These are phyloP conservation scores for Xiphorhynchus elegans DNA, from an alignment of 2,113 vertebrate species.

Conservation along the genomic window DNA sequence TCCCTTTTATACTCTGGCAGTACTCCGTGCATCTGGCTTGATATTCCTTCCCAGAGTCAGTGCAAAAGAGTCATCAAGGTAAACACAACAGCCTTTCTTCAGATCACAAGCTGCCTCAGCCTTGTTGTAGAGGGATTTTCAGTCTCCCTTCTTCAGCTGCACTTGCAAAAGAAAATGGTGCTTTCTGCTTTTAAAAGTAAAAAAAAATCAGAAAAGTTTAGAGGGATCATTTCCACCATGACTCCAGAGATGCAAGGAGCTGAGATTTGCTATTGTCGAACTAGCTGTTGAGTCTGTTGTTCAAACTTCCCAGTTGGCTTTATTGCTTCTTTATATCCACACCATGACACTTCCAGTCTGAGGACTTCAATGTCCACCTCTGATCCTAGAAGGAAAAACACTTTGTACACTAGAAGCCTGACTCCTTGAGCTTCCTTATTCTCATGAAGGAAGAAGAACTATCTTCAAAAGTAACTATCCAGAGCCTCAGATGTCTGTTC, in stretches of 20 bases:
- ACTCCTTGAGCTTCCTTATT: not conserved
- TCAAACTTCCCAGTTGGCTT: not conserved
- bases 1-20: not conserved
- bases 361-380: not conserved
- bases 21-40: not conserved
- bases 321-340: not conserved
- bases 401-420: not conserved
- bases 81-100: not conserved
- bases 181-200: not conserved
- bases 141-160: not conserved
- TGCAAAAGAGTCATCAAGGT: not conserved
- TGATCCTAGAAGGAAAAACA: not conserved
- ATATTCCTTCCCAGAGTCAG: not conserved
- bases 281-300: not conserved
- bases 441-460: not conserved
- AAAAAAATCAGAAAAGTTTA: not conserved
- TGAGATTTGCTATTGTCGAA: not conserved
- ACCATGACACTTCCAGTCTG: not conserved
- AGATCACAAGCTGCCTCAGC: not conserved
- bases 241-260: not conserved
- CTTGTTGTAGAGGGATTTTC: not conserved
- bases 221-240: not conserved
- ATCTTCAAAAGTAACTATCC: not conserved
- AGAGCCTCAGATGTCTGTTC: not conserved
- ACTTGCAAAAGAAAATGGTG: not conserved